Evolutionary conservation across 2,888 invertebrate genomes (phyloP), one percentile per base, ranked within the genome.

Genomic region (Elegia similella): DNA sequence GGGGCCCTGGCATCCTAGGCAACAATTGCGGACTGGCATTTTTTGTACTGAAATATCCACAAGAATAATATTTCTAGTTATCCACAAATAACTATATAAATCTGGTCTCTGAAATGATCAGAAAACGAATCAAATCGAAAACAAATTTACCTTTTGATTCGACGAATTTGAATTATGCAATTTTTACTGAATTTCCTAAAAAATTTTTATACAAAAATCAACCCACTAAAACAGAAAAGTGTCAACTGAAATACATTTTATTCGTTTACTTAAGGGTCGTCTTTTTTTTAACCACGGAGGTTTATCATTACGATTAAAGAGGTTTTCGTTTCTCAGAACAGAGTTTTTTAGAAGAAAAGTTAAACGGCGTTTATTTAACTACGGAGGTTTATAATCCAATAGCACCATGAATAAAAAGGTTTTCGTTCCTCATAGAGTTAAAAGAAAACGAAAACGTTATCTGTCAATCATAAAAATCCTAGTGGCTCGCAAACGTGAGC

Each of bases 21-120:
- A 89, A 62, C 88, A 88, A 64, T 87, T 88, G n/a, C 85, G 76
- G 23, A 88, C 86, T n/a, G 88, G 85, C 88, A 88, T 88, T 52
- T 65, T 76, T 53, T 2, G n/a, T 6, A 10, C 52, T 38, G 17
- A 52, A 52, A 52, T 16, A 12, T 6, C 17, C 15, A 16, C n/a
- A 17, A 50, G 32, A 50, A 13, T 2, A 32, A 23, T 30, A 6
- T 6, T 1, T 2, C 10, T 32, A 8, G 12, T 34, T 34, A 6
- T 0, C n/a, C n/a, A n/a, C n/a, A n/a, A n/a, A n/a, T n/a, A n/a
- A n/a, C n/a, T n/a, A n/a, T n/a, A n/a, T n/a, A n/a, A n/a, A n/a
- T n/a, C n/a, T n/a, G n/a, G n/a, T n/a, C n/a, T n/a, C n/a, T n/a
- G n/a, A n/a, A n/a, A n/a, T n/a, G n/a, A n/a, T n/a, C n/a, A n/a